phyloP scores from a whole-genome alignment of 2,888 invertebrate species.

The Dioctria rufipes region DNA sequence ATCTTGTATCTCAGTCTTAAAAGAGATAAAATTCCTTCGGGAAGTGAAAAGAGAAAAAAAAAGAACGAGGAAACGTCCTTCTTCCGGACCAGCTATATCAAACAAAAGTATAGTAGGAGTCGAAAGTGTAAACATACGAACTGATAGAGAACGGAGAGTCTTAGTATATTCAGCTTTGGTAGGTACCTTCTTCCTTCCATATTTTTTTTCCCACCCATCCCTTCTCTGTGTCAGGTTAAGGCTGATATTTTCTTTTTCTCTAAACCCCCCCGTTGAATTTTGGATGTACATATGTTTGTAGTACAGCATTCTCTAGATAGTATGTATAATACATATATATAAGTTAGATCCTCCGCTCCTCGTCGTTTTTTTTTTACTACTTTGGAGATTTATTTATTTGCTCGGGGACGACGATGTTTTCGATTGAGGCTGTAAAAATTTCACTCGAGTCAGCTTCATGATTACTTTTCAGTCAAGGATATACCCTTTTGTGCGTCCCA shows the following conservation, averaged over 20 bases:
- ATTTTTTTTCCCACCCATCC: slow-evolving; percentile 19
- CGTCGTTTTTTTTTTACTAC: slow-evolving; percentile 21
- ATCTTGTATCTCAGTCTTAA: slow-evolving; percentile 33
- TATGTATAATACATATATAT: too few relatives aligned
- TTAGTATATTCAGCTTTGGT: neutral
- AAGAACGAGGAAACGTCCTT: slow-evolving; percentile 20
- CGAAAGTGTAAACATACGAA: slow-evolving; percentile 36
- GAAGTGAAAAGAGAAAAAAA: neutral
- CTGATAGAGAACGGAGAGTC: neutral
- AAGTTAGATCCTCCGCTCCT: neutral
- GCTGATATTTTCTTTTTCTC: too few relatives aligned
- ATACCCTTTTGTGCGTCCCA: slow-evolving; percentile 42
- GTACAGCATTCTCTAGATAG: too few relatives aligned
- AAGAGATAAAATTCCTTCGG: slow-evolving; percentile 24
- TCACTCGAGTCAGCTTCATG: slow-evolving; percentile 45
- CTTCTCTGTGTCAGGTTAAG: slow-evolving; percentile 1
- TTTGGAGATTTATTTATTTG: slow-evolving; percentile 50
- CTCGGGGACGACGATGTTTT: slow-evolving; percentile 42
- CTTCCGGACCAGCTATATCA: slow-evolving; percentile 9
- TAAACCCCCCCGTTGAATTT: neutral
- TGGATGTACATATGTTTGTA: neutral
- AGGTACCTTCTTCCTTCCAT: slow-evolving; percentile 27
- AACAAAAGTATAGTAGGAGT: slow-evolving; percentile 12
- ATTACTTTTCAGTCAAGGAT: slow-evolving; percentile 42
- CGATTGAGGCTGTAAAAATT: slow-evolving; percentile 50